phyloP scores from a whole-genome alignment of 2,113 vertebrate species.

The Oplegnathus fasciatus region DNA sequence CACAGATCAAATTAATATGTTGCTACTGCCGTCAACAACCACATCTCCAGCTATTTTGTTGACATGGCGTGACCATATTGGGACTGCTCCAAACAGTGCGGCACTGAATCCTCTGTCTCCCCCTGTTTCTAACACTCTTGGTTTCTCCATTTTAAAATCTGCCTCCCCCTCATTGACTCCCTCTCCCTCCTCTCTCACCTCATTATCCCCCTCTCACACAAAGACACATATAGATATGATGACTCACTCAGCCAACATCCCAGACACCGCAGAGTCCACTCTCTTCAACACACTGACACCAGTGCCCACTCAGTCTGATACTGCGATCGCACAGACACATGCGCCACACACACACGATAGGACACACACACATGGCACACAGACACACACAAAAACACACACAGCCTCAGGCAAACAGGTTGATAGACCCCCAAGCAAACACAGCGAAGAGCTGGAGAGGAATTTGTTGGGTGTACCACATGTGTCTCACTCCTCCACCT shows the following conservation, averaged over 20 bases:
- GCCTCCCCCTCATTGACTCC: slow-evolving; percentile 29
- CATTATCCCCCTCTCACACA: slow-evolving; percentile 37
- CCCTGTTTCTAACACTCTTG: slow-evolving; percentile 16
- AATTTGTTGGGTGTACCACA: slow-evolving; percentile 46
- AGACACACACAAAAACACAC: slow-evolving; percentile 51
- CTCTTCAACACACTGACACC: slow-evolving; percentile 30
- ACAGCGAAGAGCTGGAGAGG: slow-evolving; percentile 49
- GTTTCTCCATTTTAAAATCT: slow-evolving; percentile 37
- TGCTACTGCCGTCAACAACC: slow-evolving; percentile 27
- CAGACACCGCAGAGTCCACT: slow-evolving; percentile 52
- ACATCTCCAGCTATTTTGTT: slow-evolving; percentile 31
- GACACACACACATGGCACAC: slow-evolving; percentile 41
- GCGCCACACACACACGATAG: slow-evolving; percentile 15
- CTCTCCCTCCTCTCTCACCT: slow-evolving; percentile 27
- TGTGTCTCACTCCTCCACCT: slow-evolving; percentile 40
- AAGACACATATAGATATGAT: slow-evolving; percentile 55
- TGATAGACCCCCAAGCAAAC: slow-evolving; percentile 49
- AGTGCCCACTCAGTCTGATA: slow-evolving; percentile 36
- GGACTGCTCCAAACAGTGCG: slow-evolving; percentile 25
- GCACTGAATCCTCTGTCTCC: slow-evolving; percentile 24
- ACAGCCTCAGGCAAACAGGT: slow-evolving; percentile 44
- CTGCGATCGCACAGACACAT: slow-evolving; percentile 30
- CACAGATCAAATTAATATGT: slow-evolving; percentile 20
- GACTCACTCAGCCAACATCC: slow-evolving; percentile 58
- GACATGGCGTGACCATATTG: slow-evolving; percentile 18